Evolutionary conservation across 2,888 invertebrate genomes (phyloP).

Genomic region (Pseudococcus viburni): DNA sequence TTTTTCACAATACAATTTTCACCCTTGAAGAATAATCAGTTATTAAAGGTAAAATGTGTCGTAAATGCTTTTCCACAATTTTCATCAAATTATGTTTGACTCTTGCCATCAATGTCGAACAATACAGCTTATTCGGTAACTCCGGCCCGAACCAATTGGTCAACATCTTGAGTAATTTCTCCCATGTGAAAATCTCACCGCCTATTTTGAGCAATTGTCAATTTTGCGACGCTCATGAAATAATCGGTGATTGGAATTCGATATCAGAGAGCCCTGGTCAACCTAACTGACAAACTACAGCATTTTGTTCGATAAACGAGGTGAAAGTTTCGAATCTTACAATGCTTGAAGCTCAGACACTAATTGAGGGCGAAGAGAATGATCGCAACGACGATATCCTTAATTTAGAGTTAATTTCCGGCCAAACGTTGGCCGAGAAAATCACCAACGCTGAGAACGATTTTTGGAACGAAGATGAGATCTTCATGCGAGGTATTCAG

Average conservation of each 20-base stretch:
- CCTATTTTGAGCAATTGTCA: not conserved
- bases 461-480: constrained; percentile 50
- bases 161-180: constrained; percentile 46
- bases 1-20: too few species aligned
- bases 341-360: not conserved
- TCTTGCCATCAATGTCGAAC: constrained; percentile 34
- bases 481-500: constrained; percentile 22
- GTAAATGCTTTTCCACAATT: too few species aligned
- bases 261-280: not conserved
- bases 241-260: constrained; percentile 19
- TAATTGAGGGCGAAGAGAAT: not conserved
- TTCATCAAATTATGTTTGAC: constrained; percentile 26
- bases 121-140: constrained; percentile 39
- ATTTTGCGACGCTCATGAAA: not conserved
- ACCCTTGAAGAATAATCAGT: too few species aligned
- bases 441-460: constrained; percentile 62
- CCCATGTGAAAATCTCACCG: constrained; percentile 25
- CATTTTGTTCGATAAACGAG: not conserved
- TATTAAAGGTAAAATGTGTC: too few species aligned
- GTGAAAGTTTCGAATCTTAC: not conserved
- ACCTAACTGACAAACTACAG: not conserved
- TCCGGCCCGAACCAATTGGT: not conserved
- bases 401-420: constrained; percentile 52
- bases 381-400: constrained; percentile 58
- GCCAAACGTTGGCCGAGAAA: constrained; percentile 62